These are phyloP conservation scores for Siniperca chuatsi DNA, from an alignment of 2,113 vertebrate species.

Conservation along the genomic window DNA sequence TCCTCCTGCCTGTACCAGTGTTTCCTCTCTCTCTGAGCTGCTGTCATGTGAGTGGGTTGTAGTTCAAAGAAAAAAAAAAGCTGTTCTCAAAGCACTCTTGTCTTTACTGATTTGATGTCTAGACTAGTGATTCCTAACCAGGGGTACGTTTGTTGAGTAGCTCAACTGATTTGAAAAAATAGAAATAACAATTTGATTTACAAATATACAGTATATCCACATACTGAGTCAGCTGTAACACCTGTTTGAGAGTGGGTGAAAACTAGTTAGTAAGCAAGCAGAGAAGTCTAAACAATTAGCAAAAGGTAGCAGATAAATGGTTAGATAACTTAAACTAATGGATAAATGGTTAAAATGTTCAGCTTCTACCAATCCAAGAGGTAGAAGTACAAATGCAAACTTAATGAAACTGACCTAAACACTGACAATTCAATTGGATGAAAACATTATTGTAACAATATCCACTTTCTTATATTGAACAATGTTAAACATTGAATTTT, in stretches of 20 bases:
- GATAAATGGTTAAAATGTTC: neutral
- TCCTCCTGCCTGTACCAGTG: conserved; percentile 20
- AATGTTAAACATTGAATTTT: neutral
- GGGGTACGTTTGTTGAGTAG: too few species aligned
- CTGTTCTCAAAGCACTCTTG: neutral
- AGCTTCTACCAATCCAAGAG: neutral
- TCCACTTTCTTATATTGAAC: neutral
- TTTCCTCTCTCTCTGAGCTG: conserved; percentile 13
- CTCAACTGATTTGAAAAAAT: neutral
- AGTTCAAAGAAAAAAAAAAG: neutral
- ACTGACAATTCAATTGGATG: neutral
- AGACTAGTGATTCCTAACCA: conserved; percentile 1
- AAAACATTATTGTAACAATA: neutral
- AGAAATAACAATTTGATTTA: neutral
- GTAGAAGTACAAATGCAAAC: neutral
- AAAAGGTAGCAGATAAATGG: too few species aligned
- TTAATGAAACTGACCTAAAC: neutral
- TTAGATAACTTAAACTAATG: too few species aligned
- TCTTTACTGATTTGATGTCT: neutral
- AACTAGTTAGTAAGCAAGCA: neutral
- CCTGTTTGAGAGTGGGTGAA: neutral
- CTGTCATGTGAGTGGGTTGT: conserved; percentile 32
- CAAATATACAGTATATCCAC: neutral
- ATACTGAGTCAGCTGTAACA: neutral
- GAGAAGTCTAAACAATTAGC: neutral